These are phyloP conservation scores for Lithophane socia DNA, from an alignment of 2,888 invertebrate genomes.

Conservation along the genomic window DNA sequence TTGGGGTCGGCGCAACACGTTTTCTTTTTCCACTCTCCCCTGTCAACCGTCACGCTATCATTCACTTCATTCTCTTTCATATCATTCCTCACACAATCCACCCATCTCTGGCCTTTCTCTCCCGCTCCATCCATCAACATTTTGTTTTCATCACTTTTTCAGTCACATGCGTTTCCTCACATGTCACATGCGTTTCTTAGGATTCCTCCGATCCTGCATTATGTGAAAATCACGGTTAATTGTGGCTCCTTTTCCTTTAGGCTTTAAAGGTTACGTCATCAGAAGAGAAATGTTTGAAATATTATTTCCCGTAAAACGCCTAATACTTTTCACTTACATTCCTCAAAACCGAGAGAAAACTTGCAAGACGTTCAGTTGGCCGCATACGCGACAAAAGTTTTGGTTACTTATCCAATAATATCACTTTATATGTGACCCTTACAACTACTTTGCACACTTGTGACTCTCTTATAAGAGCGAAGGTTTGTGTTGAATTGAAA, in stretches of 20 bases:
- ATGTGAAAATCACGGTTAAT: background rate
- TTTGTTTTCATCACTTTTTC: too few relatives aligned
- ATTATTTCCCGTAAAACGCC: slow-evolving; percentile 12
- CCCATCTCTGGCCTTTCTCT: too few relatives aligned
- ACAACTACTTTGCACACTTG: slow-evolving; percentile 70
- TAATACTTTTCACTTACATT: slow-evolving; percentile 37
- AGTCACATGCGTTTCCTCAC: too few relatives aligned
- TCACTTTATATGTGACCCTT: slow-evolving; percentile 69
- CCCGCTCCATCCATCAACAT: too few relatives aligned
- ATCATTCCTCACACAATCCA: too few relatives aligned
- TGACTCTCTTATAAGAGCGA: slow-evolving; percentile 50
- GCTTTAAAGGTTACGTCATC: background rate
- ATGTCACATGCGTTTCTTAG: too few relatives aligned
- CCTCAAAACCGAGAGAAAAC: slow-evolving; percentile 49
- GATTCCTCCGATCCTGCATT: background rate
- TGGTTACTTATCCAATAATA: slow-evolving; percentile 73
- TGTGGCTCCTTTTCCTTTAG: background rate
- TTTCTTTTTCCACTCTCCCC: too few relatives aligned
- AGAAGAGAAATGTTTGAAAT: background rate
- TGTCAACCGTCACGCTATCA: too few relatives aligned
- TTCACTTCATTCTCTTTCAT: too few relatives aligned
- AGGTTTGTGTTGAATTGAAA: slow-evolving; percentile 62
- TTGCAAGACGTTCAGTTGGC: slow-evolving; percentile 60
- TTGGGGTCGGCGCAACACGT: too few relatives aligned
- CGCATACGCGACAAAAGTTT: slow-evolving; percentile 68